These are phyloP conservation scores for Criorhina ranunculi DNA, from an alignment of 2,888 invertebrate genomes.

Conservation along the genomic window DNA sequence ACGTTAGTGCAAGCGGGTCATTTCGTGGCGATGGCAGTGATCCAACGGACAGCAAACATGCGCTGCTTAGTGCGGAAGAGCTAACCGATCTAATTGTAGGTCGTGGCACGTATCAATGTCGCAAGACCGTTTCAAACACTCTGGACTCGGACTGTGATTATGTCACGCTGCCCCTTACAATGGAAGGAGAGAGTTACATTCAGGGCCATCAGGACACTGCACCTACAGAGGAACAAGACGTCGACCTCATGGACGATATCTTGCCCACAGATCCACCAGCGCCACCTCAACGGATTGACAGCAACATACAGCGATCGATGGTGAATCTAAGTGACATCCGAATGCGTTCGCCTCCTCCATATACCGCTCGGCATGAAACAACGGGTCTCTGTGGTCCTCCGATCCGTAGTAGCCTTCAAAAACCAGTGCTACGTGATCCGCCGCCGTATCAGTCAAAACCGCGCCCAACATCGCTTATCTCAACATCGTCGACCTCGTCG, in stretches of 20 bases:
- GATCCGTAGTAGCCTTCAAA: conserved; percentile 77
- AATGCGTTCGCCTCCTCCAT: conserved; percentile 88
- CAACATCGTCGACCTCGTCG: conserved; percentile 80
- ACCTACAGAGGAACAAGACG: conserved; percentile 86
- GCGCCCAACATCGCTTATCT: conserved; percentile 84
- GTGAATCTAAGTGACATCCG: conserved; percentile 84
- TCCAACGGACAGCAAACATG: conserved; percentile 91
- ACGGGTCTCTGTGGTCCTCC: conserved; percentile 84
- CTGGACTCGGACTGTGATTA: conserved; percentile 96
- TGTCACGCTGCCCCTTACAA: conserved; percentile 89
- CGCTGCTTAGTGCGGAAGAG: conserved; percentile 92
- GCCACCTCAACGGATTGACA: conserved; percentile 89
- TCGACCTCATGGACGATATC: conserved; percentile 85
- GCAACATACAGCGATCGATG: conserved; percentile 85
- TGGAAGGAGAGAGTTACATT: conserved; percentile 86
- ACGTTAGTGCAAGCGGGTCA: conserved; percentile 91
- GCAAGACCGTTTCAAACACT: conserved; percentile 92
- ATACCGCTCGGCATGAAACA: conserved; percentile 88
- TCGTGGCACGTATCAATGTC: conserved; percentile 90
- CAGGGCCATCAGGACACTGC: conserved; percentile 87
- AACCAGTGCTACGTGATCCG: conserved; percentile 85
- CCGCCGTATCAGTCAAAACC: conserved; percentile 87
- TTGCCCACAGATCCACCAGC: conserved; percentile 87
- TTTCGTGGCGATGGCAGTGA: conserved; percentile 96
- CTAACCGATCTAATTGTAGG: conserved; percentile 93